Evolutionary conservation across 2,888 invertebrate genomes (phyloP), one percentile per base, ranked within the genome.

Genomic region (Chloromyia formosa): DNA sequence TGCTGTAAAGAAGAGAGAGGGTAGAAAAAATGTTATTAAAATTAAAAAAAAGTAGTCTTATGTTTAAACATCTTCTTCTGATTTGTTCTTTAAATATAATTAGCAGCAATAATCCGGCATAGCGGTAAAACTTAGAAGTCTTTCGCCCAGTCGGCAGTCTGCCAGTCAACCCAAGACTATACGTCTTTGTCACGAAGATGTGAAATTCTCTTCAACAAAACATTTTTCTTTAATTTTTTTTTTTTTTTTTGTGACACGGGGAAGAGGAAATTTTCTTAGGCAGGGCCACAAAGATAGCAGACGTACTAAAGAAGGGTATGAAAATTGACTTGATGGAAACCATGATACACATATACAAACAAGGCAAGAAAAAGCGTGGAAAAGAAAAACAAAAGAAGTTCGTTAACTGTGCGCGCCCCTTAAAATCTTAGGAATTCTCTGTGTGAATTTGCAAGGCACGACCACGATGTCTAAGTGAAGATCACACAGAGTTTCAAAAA

Each of bases 1-100:
- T 84, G 92, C 92, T 92, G 89, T 80, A 91, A 91, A 83, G 49
- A 49, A 10, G 45, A 10, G 49, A 35, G 7, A 35, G n/a, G n/a
- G 7, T 35, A 35, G 27, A 20, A 66, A 22, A 49, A 16, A n/a
- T 61, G 35, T 61, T 61, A 56, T 54, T 64, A 69, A 40, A 60
- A 53, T 68, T 58, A 35, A 40, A 64, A 71, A 35, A 35, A 35
- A 35, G 27, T 35, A 7, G 56, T 71, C 42, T 42, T 71, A 56
- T 58, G 71, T 71, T 71, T 56, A 71, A 56, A 69, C 35, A 68
- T 45, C 16, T 45, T 40, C 40, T 14, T n/a, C n/a, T n/a, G n/a
- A n/a, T n/a, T n/a, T n/a, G n/a, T n/a, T n/a, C 7, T 18, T 12
- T 64, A 42, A 64, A 64, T 42, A 42, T 64, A 64, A 64, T 40